Base-by-base conservation (phyloP, 2,797 vertebrate genomes). In the Mormyrops attenuatus region DNA sequence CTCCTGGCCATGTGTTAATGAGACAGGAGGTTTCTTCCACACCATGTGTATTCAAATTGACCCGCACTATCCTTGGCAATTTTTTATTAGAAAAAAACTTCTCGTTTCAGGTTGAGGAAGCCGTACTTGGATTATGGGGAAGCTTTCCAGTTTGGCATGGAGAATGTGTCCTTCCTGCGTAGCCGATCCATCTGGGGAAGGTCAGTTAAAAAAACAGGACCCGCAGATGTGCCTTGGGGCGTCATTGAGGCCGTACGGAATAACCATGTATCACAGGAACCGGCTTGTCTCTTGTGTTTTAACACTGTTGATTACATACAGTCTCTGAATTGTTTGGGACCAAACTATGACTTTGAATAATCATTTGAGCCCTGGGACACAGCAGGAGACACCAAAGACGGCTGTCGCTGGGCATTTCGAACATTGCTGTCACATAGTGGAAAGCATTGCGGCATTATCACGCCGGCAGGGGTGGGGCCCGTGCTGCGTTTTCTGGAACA, bases 61-160 rank as follows among this genome's bases (percentile, higher is more conserved):
- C 38, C 41, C 5, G 5, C 41, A 5, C 7, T 47, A n/a, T 80
- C 20, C 38, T 47, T 7, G 9, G 30, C 41, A 41, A 44, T 44
- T 80, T 8, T 80, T 80, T 9, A 47, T 47, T 44, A 9, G 20
- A 73, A 73, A 73, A 73, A 73, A 73, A 38, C 47, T 17, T 88
- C 90, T 15, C 90, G 13, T 63, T 49, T 0, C 92, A 99, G 98
- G 92, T 90, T 97, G 90, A 96, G 96, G 92, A 95, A 96, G 66
- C 97, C 96, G 1, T 99, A 97, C 92, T 89, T 99, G 94, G 96
- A 96, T 60, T 99, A 99, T 0, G 98, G 98, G 3, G 97, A 97
- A 26, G 94, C 95, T 0, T 91, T 98, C 95, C 95, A 97, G 96
- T 95, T 97, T 0, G 96, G 97, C 26, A 96, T 99, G 94, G 98